phyloP scores from a whole-genome alignment of 2,888 invertebrate genomes.

The Galerucella nymphaeae region DNA sequence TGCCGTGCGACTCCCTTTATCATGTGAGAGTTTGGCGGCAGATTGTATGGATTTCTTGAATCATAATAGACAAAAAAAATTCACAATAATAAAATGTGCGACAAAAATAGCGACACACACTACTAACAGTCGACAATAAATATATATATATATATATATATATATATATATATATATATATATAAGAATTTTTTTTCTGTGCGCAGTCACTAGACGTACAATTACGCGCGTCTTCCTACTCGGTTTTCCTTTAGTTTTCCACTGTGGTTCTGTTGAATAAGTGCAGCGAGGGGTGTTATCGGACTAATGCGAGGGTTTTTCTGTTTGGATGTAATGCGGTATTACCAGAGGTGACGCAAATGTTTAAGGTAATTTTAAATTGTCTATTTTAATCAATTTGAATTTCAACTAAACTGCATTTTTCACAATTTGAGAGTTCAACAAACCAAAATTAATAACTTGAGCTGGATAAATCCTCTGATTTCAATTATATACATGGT shows the following conservation, averaged over 20 bases:
- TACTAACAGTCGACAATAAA: constrained; percentile 23
- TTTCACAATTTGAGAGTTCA: background rate
- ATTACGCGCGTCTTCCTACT: constrained; percentile 45
- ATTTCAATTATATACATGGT: background rate
- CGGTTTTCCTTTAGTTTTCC: constrained; percentile 51
- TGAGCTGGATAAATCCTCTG: too few relatives aligned
- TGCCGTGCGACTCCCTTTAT: constrained; percentile 8
- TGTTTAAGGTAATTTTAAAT: constrained; percentile 46
- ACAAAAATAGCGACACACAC: constrained; percentile 40
- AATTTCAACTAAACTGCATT: background rate
- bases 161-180: constrained; percentile 27
- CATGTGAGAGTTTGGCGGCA: constrained; percentile 17
- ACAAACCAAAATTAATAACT: background rate
- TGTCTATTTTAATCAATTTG: background rate
- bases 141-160: constrained; percentile 27
- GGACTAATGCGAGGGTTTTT: constrained; percentile 44
- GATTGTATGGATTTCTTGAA: constrained; percentile 21
- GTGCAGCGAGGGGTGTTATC: constrained; percentile 50
- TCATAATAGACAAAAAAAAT: constrained; percentile 20
- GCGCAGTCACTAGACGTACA: constrained; percentile 46
- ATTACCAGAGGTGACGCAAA: constrained; percentile 52
- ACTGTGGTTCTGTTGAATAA: constrained; percentile 51
- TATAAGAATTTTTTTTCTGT: constrained; percentile 26
- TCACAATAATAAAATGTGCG: constrained; percentile 33
- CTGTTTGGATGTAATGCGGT: constrained; percentile 54